Evolutionary conservation across 2,888 invertebrate species (phyloP).

Genomic region (Zygogramma bicolorata): DNA sequence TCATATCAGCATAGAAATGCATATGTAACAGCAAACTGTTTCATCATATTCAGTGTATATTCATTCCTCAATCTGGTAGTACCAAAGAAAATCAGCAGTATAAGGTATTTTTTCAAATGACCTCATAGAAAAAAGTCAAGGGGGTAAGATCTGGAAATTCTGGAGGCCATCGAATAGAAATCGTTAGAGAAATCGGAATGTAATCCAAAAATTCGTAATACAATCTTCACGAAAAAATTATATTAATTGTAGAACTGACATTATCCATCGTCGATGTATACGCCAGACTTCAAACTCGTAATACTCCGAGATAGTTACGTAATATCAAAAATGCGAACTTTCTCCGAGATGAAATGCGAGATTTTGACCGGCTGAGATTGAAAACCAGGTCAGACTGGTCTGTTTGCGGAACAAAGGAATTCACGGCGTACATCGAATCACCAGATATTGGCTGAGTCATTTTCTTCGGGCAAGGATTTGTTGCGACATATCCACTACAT

Average conservation of each 20-base stretch:
- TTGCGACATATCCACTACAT: background rate
- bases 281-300: background rate
- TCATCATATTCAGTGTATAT: too few relatives aligned
- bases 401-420: background rate
- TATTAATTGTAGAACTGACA: background rate
- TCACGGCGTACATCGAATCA: background rate
- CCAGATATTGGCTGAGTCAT: background rate
- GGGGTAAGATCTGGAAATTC: too few relatives aligned
- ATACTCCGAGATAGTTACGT: conserved; percentile 4
- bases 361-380: conserved; percentile 11
- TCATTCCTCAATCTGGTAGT: too few relatives aligned
- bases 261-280: background rate
- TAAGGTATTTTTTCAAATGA: too few relatives aligned
- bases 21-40: too few relatives aligned
- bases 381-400: conserved; percentile 10
- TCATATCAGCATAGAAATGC: too few relatives aligned
- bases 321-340: conserved; percentile 14
- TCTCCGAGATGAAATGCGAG: conserved; percentile 18
- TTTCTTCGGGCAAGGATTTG: background rate
- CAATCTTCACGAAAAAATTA: background rate
- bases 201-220: background rate
- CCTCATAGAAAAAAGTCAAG: too few relatives aligned
- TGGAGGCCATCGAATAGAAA: too few relatives aligned
- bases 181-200: too few relatives aligned
- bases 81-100: too few relatives aligned